phyloP scores from a whole-genome alignment of 2,113 vertebrate species.

The Leiothrix lutea region DNA sequence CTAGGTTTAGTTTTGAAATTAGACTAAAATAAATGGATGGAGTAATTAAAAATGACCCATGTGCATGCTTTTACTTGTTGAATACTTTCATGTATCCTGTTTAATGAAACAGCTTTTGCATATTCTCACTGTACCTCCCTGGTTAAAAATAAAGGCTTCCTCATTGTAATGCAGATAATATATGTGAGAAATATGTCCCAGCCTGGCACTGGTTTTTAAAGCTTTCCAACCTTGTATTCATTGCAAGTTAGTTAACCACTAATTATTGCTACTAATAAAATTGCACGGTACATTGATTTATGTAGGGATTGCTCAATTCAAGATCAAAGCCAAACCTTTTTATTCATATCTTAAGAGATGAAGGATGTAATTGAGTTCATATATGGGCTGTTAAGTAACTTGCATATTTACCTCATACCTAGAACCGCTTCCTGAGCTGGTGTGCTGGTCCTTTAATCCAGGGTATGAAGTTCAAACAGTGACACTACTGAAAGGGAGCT shows the following conservation, averaged over 20 bases:
- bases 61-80: neutral
- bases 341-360: constrained; percentile 59
- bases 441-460: constrained; percentile 27
- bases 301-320: constrained; percentile 54
- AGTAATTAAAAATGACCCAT: neutral
- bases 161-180: constrained; percentile 14
- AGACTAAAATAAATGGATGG: neutral
- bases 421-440: constrained; percentile 47
- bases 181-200: constrained; percentile 11
- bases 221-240: constrained; percentile 7
- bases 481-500: constrained; percentile 30
- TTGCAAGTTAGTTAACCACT: constrained; percentile 15
- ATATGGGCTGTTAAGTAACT: constrained; percentile 61
- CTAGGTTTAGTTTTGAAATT: neutral
- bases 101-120: neutral
- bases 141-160: neutral
- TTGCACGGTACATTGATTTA: constrained; percentile 29
- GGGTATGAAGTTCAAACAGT: constrained; percentile 60
- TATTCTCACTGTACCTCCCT: neutral
- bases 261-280: constrained; percentile 59
- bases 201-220: neutral
- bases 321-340: constrained; percentile 69
- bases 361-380: constrained; percentile 66
- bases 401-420: constrained; percentile 49
- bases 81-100: neutral